A percentile compares a stretch with the other conserved stretches of the same genome.
These are phyloP conservation scores for Calliopsis andreniformis DNA, from an alignment of 1,140 invertebrate genomes.

Conservation along the genomic window DNA sequence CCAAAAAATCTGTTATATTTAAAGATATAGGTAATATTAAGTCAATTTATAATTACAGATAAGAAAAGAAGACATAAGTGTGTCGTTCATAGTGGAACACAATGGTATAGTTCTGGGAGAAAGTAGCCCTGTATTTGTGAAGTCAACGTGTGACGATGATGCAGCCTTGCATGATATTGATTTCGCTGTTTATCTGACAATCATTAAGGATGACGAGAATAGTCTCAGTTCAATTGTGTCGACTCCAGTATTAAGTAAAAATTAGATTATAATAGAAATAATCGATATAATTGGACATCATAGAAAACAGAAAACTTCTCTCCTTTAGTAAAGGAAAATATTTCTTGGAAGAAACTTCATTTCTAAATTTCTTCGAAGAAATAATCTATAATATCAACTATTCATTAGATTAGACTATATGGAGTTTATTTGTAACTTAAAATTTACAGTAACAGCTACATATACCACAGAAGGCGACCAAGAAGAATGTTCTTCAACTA, in stretches of 20 bases:
- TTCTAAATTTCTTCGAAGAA: too few species aligned
- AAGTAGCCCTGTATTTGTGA: constrained; percentile 44
- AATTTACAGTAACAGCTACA: constrained; percentile 32
- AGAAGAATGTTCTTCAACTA: neutral
- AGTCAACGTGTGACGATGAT: constrained; percentile 34
- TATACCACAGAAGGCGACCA: neutral
- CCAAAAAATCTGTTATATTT: neutral
- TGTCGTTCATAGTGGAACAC: constrained; percentile 59
- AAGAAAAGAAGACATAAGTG: constrained; percentile 1
- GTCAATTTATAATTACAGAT: constrained; percentile 52
- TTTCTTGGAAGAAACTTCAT: too few species aligned
- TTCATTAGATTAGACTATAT: too few species aligned
- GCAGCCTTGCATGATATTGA: constrained; percentile 36
- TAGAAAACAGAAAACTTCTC: too few species aligned
- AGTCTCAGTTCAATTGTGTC: constrained; percentile 52
- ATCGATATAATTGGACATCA: too few species aligned
- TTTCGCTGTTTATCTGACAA: constrained; percentile 36
- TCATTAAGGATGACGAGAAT: constrained; percentile 10
- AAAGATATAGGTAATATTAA: too few species aligned
- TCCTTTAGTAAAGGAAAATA: too few species aligned
- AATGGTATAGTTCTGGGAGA: constrained; percentile 56
- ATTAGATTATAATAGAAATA: neutral
- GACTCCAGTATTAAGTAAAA: constrained; percentile 62
- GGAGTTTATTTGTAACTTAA: neutral
- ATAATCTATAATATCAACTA: too few species aligned